phyloP scores from a whole-genome alignment of 1,140 invertebrate genomes.

The Hestina assimilis region DNA sequence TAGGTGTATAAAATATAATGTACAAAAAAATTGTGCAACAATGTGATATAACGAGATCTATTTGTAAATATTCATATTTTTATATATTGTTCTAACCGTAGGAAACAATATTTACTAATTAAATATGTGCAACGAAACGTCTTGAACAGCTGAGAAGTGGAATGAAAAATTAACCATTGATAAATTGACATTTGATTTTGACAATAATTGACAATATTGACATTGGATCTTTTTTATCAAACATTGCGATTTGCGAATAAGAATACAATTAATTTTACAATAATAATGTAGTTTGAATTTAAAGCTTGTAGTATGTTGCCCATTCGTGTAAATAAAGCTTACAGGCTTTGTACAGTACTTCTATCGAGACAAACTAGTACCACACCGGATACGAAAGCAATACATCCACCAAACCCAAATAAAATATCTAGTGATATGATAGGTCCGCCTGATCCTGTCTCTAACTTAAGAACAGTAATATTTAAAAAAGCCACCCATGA shows the following conservation, averaged over 20 bases:
- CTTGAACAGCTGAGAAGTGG: no score
- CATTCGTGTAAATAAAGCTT: constrained; percentile 1
- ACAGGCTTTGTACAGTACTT: background rate
- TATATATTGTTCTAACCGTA: background rate
- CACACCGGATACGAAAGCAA: constrained; percentile 42
- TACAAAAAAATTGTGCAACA: no score
- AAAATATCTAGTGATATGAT: constrained; percentile 78
- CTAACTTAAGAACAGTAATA: constrained; percentile 86
- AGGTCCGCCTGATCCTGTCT: constrained; percentile 88
- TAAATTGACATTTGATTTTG: constrained; percentile 1
- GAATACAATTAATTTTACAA: background rate
- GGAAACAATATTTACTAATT: background rate
- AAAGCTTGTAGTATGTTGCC: constrained; percentile 1
- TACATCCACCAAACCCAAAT: constrained; percentile 55
- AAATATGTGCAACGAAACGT: background rate
- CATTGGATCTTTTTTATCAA: background rate
- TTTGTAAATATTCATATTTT: no score
- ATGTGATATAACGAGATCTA: no score
- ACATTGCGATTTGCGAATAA: background rate
- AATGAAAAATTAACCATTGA: no score
- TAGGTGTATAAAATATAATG: no score
- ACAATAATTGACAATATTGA: background rate
- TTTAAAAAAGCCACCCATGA: constrained; percentile 83
- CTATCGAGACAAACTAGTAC: constrained; percentile 32
- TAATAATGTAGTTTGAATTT: background rate